Conservation (phyloP, 2,113 vertebrate species). For the Seriola rivoliana region DNA sequence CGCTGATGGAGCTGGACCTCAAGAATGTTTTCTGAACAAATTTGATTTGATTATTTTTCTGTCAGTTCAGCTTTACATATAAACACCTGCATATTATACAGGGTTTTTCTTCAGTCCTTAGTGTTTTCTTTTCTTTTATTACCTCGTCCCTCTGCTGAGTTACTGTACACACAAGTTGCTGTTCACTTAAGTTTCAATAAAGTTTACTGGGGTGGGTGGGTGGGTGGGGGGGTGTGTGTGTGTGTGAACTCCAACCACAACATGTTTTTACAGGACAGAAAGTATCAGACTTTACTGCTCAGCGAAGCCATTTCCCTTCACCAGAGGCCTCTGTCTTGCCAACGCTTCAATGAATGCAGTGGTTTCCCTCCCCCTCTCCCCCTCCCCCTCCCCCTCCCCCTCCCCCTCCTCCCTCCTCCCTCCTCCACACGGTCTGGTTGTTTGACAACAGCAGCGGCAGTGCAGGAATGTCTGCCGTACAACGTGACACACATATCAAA, state of each 20-base stretch:
- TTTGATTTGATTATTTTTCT: too few relatives aligned
- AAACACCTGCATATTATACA: neutral
- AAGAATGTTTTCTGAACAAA: too few relatives aligned
- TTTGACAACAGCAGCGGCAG: slow-evolving; percentile 76
- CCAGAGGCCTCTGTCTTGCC: slow-evolving; percentile 30
- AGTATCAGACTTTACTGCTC: slow-evolving; percentile 12
- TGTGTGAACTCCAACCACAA: neutral
- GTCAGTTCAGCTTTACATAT: too few relatives aligned
- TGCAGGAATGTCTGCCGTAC: slow-evolving; percentile 75
- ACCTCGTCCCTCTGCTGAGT: too few relatives aligned
- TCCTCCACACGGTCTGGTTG: slow-evolving; percentile 44
- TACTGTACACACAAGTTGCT: too few relatives aligned
- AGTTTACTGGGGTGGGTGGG: neutral
- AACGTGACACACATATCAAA: slow-evolving; percentile 81
- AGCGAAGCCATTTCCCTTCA: slow-evolving; percentile 25
- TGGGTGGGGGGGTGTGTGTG: too few relatives aligned
- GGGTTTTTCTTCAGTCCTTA: neutral
- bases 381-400: neutral
- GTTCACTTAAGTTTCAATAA: neutral
- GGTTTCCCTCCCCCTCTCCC: neutral
- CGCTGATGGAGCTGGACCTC: too few relatives aligned
- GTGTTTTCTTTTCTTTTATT: too few relatives aligned
- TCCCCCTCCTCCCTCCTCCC: neutral
- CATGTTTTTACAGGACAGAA: neutral
- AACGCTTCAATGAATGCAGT: slow-evolving; percentile 52